Percentiles rank a stretch among this genome's conserved stretches.
These are phyloP conservation scores for Pampusana beccarii DNA, from an alignment of 2,113 vertebrate species.

Conservation along the genomic window DNA sequence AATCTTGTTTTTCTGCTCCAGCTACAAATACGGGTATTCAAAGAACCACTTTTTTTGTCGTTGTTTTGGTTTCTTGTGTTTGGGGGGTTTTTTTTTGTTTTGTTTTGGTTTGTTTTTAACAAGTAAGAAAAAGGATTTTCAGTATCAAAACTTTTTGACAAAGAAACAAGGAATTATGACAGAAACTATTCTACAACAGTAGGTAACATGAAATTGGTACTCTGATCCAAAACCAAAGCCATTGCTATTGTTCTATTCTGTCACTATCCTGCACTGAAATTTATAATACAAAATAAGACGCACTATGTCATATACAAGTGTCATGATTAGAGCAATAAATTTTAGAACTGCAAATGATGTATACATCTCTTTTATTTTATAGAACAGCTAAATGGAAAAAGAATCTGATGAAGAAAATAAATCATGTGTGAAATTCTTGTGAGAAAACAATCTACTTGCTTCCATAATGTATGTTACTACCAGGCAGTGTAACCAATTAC, in stretches of 20 bases:
- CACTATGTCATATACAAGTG: neutral
- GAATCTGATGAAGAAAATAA: slow-evolving; percentile 23
- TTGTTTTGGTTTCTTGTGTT: neutral
- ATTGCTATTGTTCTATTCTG: neutral
- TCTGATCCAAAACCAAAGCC: neutral
- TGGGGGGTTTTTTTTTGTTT: neutral
- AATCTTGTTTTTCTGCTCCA: neutral
- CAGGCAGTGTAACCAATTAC: neutral
- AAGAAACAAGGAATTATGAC: neutral
- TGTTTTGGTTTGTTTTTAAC: neutral
- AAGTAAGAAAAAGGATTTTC: neutral
- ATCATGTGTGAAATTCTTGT: neutral
- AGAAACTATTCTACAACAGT: neutral
- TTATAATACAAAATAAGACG: neutral
- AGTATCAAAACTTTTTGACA: neutral
- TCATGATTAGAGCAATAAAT: neutral
- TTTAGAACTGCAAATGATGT: neutral
- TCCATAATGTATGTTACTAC: neutral
- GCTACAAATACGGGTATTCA: neutral
- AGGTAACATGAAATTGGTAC: neutral
- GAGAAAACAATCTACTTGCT: neutral
- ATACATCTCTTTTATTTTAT: neutral
- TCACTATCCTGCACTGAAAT: neutral
- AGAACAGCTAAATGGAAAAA: neutral
- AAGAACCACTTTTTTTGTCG: accelerated